Percentiles rank a stretch among this genome's conserved stretches.
These are phyloP conservation scores for Tineola bisselliella DNA, from an alignment of 2,888 invertebrate species.

Conservation along the genomic window DNA sequence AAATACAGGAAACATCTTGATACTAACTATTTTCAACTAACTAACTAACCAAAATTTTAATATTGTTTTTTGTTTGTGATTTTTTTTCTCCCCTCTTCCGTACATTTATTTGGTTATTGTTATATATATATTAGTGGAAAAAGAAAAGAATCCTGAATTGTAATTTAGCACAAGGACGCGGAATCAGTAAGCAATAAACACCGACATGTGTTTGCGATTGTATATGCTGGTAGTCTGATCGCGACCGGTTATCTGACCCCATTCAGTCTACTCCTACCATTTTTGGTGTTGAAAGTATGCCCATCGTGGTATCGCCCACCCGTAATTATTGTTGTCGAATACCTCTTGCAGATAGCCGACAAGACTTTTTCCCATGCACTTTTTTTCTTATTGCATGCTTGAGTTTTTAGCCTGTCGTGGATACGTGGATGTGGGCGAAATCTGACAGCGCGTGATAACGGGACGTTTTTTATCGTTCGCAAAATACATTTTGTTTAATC, in stretches of 20 bases:
- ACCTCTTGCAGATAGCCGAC: constrained; percentile 2
- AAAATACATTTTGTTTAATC: too few relatives aligned
- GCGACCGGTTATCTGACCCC: background rate
- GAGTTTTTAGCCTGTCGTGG: background rate
- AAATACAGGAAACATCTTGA: too few relatives aligned
- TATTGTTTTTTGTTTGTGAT: too few relatives aligned
- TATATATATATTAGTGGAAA: too few relatives aligned
- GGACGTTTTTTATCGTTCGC: too few relatives aligned
- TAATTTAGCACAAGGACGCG: background rate
- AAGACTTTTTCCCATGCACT: background rate
- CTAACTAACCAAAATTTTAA: too few relatives aligned
- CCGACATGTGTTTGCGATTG: background rate
- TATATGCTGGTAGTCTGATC: background rate
- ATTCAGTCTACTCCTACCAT: constrained; percentile 20
- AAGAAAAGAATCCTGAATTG: too few relatives aligned
- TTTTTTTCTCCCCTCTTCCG: too few relatives aligned
- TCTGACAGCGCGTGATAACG: too few relatives aligned
- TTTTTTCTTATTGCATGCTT: background rate
- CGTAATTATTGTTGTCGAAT: constrained; percentile 23
- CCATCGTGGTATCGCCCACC: constrained; percentile 19
- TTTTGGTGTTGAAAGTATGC: constrained; percentile 32
- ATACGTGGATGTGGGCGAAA: too few relatives aligned
- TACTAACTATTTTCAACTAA: too few relatives aligned
- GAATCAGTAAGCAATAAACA: background rate
- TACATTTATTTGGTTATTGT: too few relatives aligned